phyloP scores from a whole-genome alignment of 2,113 vertebrate genomes.

The Laticauda laticaudata region DNA sequence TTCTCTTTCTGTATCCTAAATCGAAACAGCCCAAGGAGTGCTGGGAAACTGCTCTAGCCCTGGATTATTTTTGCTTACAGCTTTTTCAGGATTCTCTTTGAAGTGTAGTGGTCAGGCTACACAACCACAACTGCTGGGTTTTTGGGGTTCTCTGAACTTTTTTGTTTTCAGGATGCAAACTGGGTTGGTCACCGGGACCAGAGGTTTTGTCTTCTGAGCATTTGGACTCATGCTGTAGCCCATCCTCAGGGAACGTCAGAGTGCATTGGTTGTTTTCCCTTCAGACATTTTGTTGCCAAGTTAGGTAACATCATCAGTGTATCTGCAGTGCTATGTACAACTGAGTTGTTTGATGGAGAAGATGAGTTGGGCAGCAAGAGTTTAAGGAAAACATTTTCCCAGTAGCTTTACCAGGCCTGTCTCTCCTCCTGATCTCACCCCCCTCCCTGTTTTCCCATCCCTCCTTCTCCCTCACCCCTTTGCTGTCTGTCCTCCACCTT shows the following conservation, averaged over 20 bases:
- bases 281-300: background rate
- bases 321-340: background rate
- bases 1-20: background rate
- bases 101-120: background rate
- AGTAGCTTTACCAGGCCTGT: background rate
- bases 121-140: background rate
- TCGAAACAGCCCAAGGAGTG: background rate
- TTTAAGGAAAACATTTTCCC: background rate
- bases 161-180: background rate
- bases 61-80: background rate
- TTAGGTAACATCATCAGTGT: background rate
- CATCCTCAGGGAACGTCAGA: background rate
- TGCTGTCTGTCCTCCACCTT: background rate
- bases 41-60: background rate
- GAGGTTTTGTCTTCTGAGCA: background rate
- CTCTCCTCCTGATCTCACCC: slow-evolving; percentile 23
- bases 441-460: background rate
- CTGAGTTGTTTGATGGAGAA: background rate
- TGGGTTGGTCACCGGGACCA: background rate
- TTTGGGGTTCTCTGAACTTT: background rate
- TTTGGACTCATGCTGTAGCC: background rate
- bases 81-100: background rate
- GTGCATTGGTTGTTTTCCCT: background rate
- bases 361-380: background rate
- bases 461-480: slow-evolving; percentile 26